Evolutionary conservation across 2,113 vertebrate species (phyloP).

Genomic region (Martes martes): DNA sequence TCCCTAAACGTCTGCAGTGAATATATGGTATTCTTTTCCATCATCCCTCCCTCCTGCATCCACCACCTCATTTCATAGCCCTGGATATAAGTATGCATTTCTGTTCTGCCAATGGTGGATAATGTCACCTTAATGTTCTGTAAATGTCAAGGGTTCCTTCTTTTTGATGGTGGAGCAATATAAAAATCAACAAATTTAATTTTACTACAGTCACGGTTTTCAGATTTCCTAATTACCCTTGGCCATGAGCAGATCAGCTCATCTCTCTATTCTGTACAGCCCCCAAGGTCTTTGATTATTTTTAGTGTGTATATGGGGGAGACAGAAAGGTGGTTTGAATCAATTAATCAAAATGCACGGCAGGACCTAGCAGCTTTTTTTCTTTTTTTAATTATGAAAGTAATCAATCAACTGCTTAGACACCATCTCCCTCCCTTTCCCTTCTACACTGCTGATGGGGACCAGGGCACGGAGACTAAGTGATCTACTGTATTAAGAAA

Average conservation of each 20-base stretch:
- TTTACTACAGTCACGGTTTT: slow-evolving; percentile 71
- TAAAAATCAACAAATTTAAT: slow-evolving; percentile 77
- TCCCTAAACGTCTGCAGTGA: neutral
- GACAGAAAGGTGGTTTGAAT: slow-evolving; percentile 34
- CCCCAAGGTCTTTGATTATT: slow-evolving; percentile 65
- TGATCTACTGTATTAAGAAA: neutral
- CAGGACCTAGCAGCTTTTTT: neutral
- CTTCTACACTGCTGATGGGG: neutral
- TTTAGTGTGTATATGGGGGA: slow-evolving; percentile 54
- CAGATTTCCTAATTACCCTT: slow-evolving; percentile 66
- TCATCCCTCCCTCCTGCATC: neutral
- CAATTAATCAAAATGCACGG: slow-evolving; percentile 70
- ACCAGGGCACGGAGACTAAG: neutral
- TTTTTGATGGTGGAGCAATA: slow-evolving; percentile 66
- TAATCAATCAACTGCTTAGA: slow-evolving; percentile 68
- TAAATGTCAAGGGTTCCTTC: slow-evolving; percentile 70
- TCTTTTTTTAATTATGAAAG: slow-evolving; percentile 70
- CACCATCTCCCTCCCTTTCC: neutral
- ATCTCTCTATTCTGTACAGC: slow-evolving; percentile 26
- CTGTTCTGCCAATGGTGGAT: slow-evolving; percentile 34
- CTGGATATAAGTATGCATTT: neutral
- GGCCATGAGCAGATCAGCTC: slow-evolving; percentile 47
- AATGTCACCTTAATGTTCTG: slow-evolving; percentile 66
- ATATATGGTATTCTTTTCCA: fast-evolving
- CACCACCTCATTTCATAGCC: neutral